phyloP scores from a whole-genome alignment of 2,888 invertebrate genomes.

The Nephrotoma appendiculata region DNA sequence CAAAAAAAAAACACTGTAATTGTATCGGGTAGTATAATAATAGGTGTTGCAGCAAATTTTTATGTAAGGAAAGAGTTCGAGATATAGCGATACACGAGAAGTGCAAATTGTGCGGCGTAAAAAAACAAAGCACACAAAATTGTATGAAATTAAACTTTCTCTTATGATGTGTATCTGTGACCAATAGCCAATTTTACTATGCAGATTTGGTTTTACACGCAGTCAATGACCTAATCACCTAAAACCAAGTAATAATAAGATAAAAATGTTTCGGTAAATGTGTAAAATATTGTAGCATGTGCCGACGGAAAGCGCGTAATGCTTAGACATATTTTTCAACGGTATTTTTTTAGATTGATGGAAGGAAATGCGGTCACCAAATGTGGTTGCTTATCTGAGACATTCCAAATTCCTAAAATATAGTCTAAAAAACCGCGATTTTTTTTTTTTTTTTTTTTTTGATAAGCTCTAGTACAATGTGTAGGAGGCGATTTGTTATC shows the following conservation, averaged over 20 bases:
- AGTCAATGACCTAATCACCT: not conserved
- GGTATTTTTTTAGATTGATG: not conserved
- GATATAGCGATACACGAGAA: not conserved
- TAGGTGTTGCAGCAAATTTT: not conserved
- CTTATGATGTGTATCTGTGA: not conserved
- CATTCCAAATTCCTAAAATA: not conserved
- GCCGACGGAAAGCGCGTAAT: not conserved
- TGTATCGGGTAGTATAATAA: not conserved
- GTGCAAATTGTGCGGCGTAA: too few species aligned
- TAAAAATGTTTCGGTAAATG: not conserved
- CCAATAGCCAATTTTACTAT: not conserved
- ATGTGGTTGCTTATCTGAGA: not conserved
- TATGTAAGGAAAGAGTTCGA: not conserved
- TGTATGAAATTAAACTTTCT: not conserved
- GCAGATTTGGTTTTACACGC: not conserved
- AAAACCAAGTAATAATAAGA: not conserved
- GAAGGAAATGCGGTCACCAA: not conserved
- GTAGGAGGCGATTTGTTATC: not conserved
- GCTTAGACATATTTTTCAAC: not conserved
- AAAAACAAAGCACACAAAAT: not conserved
- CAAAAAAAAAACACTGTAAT: not conserved
- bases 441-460: too few species aligned
- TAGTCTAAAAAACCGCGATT: not conserved
- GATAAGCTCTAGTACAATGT: not conserved
- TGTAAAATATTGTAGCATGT: not conserved